Evolutionary conservation across 2,797 vertebrate genomes (phyloP).

Genomic region (Sebastes vulpes): DNA sequence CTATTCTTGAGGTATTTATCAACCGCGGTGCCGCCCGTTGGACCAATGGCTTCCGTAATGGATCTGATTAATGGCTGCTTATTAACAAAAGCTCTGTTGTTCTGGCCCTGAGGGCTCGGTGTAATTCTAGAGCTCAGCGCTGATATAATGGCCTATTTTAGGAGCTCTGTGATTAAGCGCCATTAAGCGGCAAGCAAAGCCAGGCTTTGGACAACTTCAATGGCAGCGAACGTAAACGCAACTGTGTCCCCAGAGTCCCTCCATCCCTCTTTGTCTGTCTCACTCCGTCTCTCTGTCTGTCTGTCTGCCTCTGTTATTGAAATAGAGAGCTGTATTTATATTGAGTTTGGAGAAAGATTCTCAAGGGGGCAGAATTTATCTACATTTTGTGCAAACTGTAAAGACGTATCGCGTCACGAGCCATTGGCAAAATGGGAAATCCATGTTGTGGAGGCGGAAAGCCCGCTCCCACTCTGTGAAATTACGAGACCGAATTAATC

Average conservation of each 20-base stretch:
- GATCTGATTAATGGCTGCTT: slow-evolving; percentile 84
- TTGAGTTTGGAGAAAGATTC: slow-evolving; percentile 51
- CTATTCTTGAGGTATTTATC: slow-evolving; percentile 84
- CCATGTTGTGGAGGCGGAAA: slow-evolving; percentile 14
- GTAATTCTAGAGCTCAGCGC: slow-evolving; percentile 77
- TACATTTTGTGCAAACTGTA: slow-evolving; percentile 53
- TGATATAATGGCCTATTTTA: slow-evolving; percentile 86
- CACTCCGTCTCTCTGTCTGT: slow-evolving; percentile 43
- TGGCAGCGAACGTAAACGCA: slow-evolving; percentile 77
- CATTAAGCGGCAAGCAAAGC: slow-evolving; percentile 77
- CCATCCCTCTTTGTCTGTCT: slow-evolving; percentile 71
- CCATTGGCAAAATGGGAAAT: slow-evolving; percentile 59
- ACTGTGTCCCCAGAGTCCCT: slow-evolving; percentile 73
- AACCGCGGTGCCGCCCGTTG: slow-evolving; percentile 55
- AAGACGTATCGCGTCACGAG: slow-evolving; percentile 39
- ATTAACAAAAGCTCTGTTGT: slow-evolving; percentile 87
- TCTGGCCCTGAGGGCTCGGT: slow-evolving; percentile 71
- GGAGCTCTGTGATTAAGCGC: slow-evolving; percentile 84
- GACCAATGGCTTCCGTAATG: slow-evolving; percentile 80
- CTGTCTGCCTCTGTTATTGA: slow-evolving; percentile 58
- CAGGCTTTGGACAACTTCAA: slow-evolving; percentile 79
- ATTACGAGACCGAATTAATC: slow-evolving; percentile 29
- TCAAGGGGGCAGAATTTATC: slow-evolving; percentile 50
- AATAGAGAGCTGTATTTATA: slow-evolving; percentile 69
- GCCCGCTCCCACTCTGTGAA: slow-evolving; percentile 1